Evolutionary conservation across 2,797 vertebrate species (phyloP).

Genomic region (Valencia hispanica): DNA sequence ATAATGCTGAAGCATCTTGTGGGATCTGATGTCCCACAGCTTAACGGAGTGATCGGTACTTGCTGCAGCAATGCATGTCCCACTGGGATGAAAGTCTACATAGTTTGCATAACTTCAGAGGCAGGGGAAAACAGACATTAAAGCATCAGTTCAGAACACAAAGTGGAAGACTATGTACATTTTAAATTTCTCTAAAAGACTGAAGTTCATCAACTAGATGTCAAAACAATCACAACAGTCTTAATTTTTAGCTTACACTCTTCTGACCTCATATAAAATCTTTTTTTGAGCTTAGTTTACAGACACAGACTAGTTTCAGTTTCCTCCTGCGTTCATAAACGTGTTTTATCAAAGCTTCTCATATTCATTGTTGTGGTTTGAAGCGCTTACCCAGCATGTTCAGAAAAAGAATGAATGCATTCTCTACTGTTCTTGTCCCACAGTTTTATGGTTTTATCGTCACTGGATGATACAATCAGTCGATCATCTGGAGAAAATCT

Average conservation of each 20-base stretch:
- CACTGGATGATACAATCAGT: constrained; percentile 92
- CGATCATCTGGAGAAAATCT: constrained; percentile 96
- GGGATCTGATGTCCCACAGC: constrained; percentile 94
- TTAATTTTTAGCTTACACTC: not conserved
- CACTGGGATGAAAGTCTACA: constrained; percentile 94
- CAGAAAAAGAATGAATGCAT: constrained; percentile 93
- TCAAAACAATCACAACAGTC: not conserved
- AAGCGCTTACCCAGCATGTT: constrained; percentile 88
- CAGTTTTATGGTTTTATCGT: constrained; percentile 94
- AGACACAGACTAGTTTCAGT: not conserved
- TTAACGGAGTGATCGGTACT: constrained; percentile 93
- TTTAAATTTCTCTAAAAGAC: not conserved
- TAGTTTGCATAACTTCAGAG: constrained; percentile 87
- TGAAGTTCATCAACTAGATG: not conserved
- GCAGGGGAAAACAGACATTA: constrained; percentile 5
- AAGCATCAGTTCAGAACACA: not conserved
- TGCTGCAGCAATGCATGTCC: constrained; percentile 90
- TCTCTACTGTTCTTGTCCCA: constrained; percentile 97
- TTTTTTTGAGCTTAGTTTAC: not conserved
- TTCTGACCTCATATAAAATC: too few relatives aligned
- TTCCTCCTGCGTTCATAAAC: not conserved
- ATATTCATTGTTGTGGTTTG: not conserved
- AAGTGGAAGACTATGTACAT: not conserved
- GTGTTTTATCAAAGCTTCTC: not conserved
- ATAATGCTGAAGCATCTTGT: constrained; percentile 94